These are phyloP conservation scores for Petaurus breviceps DNA, from an alignment of 2,113 vertebrate species.

Conservation along the genomic window DNA sequence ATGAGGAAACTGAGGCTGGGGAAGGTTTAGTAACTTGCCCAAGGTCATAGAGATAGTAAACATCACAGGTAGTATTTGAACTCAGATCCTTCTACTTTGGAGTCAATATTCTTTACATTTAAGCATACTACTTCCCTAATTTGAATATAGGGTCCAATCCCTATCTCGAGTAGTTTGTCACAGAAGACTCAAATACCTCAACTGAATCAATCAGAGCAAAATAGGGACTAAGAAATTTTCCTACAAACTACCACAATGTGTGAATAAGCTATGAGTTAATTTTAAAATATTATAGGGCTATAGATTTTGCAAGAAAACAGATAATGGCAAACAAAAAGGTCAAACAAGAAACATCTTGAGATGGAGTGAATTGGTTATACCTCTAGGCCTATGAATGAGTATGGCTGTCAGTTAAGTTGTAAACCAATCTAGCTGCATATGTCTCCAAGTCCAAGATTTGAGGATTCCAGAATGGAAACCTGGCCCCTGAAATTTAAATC, in stretches of 20 bases:
- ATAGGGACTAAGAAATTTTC: background rate
- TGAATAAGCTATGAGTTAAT: background rate
- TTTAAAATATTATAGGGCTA: background rate
- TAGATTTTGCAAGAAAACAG: background rate
- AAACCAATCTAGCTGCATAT: background rate
- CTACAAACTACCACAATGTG: background rate
- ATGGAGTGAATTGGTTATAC: background rate
- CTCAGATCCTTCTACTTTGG: no score
- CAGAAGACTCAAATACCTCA: background rate
- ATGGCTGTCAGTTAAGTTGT: background rate
- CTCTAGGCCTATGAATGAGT: background rate
- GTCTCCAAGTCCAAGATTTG: background rate
- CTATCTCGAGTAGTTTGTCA: background rate
- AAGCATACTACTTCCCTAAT: background rate
- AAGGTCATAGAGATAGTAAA: no score
- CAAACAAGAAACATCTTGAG: background rate
- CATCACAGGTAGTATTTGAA: no score
- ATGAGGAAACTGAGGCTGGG: no score
- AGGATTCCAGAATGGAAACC: background rate
- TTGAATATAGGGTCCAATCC: background rate
- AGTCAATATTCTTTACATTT: background rate
- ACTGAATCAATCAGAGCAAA: background rate
- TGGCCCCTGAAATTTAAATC: background rate
- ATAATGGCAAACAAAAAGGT: background rate
- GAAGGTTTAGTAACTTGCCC: no score